A percentile compares a stretch with the other conserved stretches of the same genome.
Evolutionary conservation across 2,113 vertebrate species (phyloP).

Genomic region (Plectropomus leopardus): DNA sequence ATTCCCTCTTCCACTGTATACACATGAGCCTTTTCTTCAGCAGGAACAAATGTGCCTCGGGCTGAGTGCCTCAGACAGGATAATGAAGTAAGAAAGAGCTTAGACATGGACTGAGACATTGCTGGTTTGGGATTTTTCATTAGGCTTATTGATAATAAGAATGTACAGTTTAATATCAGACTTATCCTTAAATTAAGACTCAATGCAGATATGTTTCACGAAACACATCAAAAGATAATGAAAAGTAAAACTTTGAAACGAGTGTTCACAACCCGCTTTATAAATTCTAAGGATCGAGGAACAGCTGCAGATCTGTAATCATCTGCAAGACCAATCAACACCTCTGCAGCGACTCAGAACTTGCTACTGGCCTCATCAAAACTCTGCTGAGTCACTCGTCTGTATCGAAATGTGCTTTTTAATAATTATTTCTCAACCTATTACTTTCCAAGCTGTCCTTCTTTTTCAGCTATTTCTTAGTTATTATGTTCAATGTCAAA

Average conservation of each 20-base stretch:
- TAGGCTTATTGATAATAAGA: no score
- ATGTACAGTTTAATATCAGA: not conserved
- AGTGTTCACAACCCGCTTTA: not conserved
- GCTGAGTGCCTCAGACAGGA: not conserved
- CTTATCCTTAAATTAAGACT: no score
- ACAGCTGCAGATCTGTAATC: not conserved
- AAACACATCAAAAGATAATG: not conserved
- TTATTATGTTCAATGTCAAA: not conserved
- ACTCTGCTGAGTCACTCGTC: not conserved
- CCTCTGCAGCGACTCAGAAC: slow-evolving; percentile 8
- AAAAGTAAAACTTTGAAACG: not conserved
- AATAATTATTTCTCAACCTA: not conserved
- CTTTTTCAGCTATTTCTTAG: not conserved
- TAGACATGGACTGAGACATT: not conserved
- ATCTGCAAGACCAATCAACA: slow-evolving; percentile 5
- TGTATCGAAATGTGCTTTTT: not conserved
- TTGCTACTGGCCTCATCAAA: not conserved
- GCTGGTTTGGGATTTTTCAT: not conserved
- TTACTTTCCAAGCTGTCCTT: not conserved
- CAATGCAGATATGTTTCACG: no score
- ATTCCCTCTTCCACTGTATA: no score
- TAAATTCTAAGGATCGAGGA: not conserved
- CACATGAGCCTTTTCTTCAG: not conserved
- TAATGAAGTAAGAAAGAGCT: not conserved
- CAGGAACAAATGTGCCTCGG: not conserved